Percentiles rank a stretch among this genome's conserved stretches.
Conservation (phyloP, 2,888 invertebrate species). For the Tortricodes alternella region DNA sequence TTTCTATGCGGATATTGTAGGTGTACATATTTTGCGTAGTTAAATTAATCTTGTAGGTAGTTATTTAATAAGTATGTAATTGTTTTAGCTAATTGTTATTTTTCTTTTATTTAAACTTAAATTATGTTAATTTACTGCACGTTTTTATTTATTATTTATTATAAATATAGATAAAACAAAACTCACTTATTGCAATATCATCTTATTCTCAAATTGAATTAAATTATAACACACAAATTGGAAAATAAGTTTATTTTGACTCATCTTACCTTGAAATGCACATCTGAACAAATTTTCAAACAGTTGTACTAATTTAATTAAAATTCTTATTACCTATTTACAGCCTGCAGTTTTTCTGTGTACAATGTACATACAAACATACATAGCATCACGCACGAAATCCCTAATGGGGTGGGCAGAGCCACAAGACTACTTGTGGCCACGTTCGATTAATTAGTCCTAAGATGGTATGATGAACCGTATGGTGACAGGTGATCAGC, state of each 20-base stretch:
- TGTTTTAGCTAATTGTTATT: neutral
- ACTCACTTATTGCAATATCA: too few relatives aligned
- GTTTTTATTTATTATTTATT: neutral
- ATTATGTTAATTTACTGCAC: neutral
- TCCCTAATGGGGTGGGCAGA: too few relatives aligned
- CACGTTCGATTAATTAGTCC: too few relatives aligned
- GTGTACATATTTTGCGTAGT: neutral
- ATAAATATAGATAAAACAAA: too few relatives aligned
- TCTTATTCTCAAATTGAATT: neutral
- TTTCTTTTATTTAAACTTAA: neutral
- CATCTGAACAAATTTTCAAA: neutral
- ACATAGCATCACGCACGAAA: too few relatives aligned
- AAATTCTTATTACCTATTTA: too few relatives aligned
- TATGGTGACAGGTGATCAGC: too few relatives aligned
- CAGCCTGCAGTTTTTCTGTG: too few relatives aligned
- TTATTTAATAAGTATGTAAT: neutral
- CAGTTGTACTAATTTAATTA: too few relatives aligned
- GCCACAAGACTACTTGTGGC: too few relatives aligned
- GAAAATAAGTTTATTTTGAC: neutral
- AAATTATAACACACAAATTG: neutral
- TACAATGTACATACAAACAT: too few relatives aligned
- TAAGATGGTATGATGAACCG: too few relatives aligned
- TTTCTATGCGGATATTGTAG: neutral
- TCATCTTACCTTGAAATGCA: neutral
- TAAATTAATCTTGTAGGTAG: conserved; percentile 10